Conservation (phyloP, 2,797 vertebrate species). For the Thaleichthys pacificus region DNA sequence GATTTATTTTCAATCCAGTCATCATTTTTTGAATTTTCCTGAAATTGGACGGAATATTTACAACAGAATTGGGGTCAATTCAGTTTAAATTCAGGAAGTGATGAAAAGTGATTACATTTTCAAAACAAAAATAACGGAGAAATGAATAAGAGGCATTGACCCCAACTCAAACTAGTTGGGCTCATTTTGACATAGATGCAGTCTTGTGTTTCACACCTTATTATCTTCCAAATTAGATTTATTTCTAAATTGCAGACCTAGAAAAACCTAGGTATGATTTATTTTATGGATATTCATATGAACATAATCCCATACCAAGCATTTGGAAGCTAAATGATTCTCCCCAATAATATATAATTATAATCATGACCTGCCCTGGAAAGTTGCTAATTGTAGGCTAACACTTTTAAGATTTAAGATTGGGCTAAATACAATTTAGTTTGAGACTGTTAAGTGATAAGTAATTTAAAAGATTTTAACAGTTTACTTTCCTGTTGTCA, state of each 20-base stretch:
- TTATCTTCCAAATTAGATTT: background rate
- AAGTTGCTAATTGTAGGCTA: no score
- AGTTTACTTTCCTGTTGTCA: constrained; percentile 15
- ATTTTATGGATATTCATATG: no score
- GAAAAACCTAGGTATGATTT: no score
- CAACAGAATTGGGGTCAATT: background rate
- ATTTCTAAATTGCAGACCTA: no score
- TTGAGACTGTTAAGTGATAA: background rate
- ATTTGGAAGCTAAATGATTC: no score
- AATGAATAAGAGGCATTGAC: no score
- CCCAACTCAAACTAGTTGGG: background rate
- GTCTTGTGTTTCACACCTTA: background rate
- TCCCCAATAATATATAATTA: no score
- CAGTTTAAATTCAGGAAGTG: background rate
- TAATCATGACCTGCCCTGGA: no score
- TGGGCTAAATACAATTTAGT: background rate
- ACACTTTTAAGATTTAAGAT: no score
- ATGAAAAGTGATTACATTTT: background rate
- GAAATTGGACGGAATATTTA: constrained; percentile 1
- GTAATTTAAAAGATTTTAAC: background rate
- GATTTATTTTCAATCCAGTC: constrained; percentile 5
- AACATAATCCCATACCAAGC: no score
- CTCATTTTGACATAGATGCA: background rate
- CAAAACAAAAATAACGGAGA: no score
- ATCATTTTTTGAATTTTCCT: background rate